Conservation (phyloP, 2,113 vertebrate genomes). For the Tyrannus savana region DNA sequence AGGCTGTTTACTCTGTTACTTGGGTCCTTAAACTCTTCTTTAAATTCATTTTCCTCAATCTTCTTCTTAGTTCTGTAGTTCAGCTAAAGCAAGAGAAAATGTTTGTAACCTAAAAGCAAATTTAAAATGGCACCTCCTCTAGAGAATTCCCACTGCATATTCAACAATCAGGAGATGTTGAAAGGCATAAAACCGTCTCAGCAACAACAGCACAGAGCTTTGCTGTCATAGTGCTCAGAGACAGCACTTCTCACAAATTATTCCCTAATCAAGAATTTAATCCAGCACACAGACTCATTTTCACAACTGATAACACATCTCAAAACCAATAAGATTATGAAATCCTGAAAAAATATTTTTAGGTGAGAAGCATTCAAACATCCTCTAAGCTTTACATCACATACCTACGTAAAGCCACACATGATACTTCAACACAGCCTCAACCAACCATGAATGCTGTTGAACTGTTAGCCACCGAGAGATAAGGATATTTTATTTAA, state of each 20-base stretch:
- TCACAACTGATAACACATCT: not conserved
- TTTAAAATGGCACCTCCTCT: not conserved
- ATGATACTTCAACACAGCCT: not conserved
- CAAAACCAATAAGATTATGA: not conserved
- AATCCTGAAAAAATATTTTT: not conserved
- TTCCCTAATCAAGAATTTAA: not conserved
- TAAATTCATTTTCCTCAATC: conserved; percentile 39
- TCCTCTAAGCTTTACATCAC: not conserved
- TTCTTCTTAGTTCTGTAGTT: conserved; percentile 76
- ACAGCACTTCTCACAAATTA: not conserved
- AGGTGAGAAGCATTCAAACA: not conserved
- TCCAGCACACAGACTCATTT: not conserved
- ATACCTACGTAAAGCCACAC: not conserved
- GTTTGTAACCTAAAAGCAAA: not conserved
- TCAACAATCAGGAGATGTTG: not conserved
- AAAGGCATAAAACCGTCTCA: not conserved
- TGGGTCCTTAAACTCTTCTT: conserved; percentile 77
- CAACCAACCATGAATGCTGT: not conserved
- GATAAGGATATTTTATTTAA: not conserved
- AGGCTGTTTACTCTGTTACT: conserved; percentile 75
- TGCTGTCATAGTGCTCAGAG: not conserved
- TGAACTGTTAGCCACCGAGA: not conserved
- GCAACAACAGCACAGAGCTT: not conserved
- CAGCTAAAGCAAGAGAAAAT: conserved; percentile 63
- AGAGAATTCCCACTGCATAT: not conserved